Evolutionary conservation across 2,113 vertebrate genomes (phyloP).

Genomic region (Chamaea fasciata): DNA sequence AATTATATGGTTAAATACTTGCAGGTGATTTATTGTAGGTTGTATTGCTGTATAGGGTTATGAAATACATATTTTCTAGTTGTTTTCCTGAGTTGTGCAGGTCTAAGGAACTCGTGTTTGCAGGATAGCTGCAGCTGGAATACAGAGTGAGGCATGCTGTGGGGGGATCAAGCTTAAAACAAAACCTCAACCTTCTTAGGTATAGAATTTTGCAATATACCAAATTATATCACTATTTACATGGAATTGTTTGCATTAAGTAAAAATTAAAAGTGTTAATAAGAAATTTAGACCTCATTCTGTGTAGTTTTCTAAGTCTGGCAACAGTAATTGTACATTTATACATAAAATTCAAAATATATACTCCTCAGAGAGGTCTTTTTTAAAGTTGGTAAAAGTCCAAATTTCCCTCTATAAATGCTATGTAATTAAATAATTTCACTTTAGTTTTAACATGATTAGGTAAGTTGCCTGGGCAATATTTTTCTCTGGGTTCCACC

Average conservation of each 20-base stretch:
- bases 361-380: background rate
- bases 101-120: background rate
- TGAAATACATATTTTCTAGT: background rate
- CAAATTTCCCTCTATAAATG: constrained; percentile 42
- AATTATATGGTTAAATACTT: constrained; percentile 49
- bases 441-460: constrained; percentile 35
- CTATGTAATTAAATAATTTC: constrained; percentile 28
- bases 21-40: constrained; percentile 16
- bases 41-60: background rate
- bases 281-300: constrained; percentile 5
- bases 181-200: background rate
- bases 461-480: background rate
- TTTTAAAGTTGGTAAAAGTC: constrained; percentile 41
- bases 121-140: background rate
- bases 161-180: background rate
- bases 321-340: background rate
- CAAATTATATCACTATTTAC: background rate
- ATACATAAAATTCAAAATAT: constrained; percentile 14
- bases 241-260: constrained; percentile 43
- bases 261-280: constrained; percentile 27
- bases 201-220: constrained; percentile 13
- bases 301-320: background rate
- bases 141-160: background rate
- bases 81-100: background rate
- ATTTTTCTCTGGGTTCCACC: constrained; percentile 37